phyloP scores from a whole-genome alignment of 2,888 invertebrate species.

The Criorhina ranunculi region DNA sequence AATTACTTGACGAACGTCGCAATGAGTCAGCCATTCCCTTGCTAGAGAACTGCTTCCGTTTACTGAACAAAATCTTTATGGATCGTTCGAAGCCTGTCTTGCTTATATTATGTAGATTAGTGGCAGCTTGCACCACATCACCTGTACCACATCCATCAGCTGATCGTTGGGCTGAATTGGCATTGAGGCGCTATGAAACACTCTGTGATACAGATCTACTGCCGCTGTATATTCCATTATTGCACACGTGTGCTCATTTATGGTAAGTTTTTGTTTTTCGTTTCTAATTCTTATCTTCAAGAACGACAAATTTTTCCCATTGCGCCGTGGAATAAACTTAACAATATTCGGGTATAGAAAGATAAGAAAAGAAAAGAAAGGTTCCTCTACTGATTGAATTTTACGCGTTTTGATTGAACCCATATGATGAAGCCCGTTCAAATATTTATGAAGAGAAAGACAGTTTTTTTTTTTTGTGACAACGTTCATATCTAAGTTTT shows the following conservation, averaged over 20 bases:
- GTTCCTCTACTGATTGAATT: not conserved
- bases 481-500: too few species aligned
- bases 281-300: not conserved
- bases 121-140: conserved; percentile 86
- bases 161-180: conserved; percentile 89
- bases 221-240: conserved; percentile 88
- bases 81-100: conserved; percentile 89
- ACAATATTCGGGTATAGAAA: not conserved
- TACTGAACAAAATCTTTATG: conserved; percentile 87
- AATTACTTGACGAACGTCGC: conserved; percentile 86
- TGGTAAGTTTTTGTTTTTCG: conserved; percentile 84
- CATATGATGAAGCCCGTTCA: too few species aligned
- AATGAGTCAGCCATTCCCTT: conserved; percentile 87
- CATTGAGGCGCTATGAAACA: conserved; percentile 89
- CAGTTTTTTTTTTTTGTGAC: too few species aligned
- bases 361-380: not conserved
- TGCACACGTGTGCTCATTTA: conserved; percentile 88
- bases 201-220: conserved; percentile 90
- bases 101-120: conserved; percentile 88
- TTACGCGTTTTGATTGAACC: not conserved
- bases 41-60: conserved; percentile 88
- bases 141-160: conserved; percentile 86
- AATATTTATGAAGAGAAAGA: too few species aligned
- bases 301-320: not conserved
- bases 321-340: not conserved